phyloP scores from a whole-genome alignment of 2,888 invertebrate species.

The Limnephilus auricula region DNA sequence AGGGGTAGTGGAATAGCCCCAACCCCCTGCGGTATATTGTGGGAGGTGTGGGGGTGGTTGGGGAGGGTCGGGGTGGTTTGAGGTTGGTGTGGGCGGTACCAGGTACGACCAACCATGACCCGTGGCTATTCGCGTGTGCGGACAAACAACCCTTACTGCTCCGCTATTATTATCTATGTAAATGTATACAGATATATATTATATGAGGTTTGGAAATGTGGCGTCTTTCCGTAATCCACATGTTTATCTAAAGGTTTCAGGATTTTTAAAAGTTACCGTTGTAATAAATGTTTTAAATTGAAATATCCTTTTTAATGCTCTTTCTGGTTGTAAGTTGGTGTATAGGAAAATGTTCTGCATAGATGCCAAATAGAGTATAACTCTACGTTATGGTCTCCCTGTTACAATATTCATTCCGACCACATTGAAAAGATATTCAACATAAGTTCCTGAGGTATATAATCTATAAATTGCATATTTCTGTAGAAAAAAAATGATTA shows the following conservation, averaged over 20 bases:
- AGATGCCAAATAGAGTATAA: too few relatives aligned
- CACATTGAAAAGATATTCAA: too few relatives aligned
- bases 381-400: too few relatives aligned
- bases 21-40: not conserved
- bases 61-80: constrained; percentile 1
- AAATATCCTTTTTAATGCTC: too few relatives aligned
- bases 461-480: too few relatives aligned
- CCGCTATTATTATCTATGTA: constrained; percentile 11
- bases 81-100: constrained; percentile 71
- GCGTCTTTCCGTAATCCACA: not conserved
- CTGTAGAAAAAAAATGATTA: too few relatives aligned
- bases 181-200: not conserved
- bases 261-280: not conserved
- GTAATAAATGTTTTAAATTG: too few relatives aligned
- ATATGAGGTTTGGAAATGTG: not conserved
- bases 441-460: too few relatives aligned
- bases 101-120: constrained; percentile 72
- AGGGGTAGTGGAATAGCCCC: not conserved
- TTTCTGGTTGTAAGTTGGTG: too few relatives aligned
- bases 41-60: not conserved
- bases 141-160: constrained; percentile 46
- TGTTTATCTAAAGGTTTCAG: not conserved
- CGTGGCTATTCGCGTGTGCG: constrained; percentile 70
- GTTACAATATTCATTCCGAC: too few relatives aligned
- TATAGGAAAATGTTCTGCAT: too few relatives aligned